Percentiles rank a stretch among this genome's conserved stretches.
Conservation (phyloP, 2,113 vertebrate genomes). For the Anas platyrhynchos region DNA sequence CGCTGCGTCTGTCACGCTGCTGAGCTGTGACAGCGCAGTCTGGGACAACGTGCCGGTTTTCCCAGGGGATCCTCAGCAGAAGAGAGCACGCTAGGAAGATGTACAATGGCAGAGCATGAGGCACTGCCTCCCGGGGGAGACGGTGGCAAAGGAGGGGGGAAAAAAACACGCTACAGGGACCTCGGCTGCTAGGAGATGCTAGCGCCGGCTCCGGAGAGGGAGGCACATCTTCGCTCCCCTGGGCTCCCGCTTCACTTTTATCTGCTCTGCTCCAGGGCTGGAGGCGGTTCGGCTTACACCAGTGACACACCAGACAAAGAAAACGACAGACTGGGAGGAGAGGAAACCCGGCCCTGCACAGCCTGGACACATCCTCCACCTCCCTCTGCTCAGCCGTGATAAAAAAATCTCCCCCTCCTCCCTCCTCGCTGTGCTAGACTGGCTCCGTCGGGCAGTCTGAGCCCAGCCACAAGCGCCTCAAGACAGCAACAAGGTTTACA, state of each 20-base stretch:
- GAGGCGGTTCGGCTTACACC: background rate
- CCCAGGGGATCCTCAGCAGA: conserved; percentile 24
- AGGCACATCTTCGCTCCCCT: background rate
- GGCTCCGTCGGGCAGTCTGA: background rate
- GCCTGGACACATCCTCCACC: background rate
- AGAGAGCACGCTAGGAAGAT: background rate
- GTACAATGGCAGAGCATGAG: background rate
- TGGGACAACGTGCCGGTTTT: conserved; percentile 3
- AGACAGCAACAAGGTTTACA: background rate
- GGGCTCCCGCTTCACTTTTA: background rate
- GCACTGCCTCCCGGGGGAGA: background rate
- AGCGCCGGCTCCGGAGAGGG: background rate
- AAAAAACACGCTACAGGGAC: background rate
- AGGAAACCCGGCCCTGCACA: background rate
- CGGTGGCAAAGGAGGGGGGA: background rate
- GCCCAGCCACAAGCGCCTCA: rapidly evolving
- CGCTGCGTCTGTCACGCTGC: conserved; percentile 3
- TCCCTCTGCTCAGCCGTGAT: background rate
- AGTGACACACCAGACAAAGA: background rate
- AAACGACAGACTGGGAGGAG: background rate
- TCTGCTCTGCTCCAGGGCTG: background rate
- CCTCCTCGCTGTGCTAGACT: background rate
- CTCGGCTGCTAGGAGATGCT: background rate
- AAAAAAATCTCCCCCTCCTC: background rate
- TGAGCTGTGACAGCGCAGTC: conserved; percentile 36